Evolutionary conservation across 1,140 invertebrate species (phyloP), one percentile per base, ranked within the genome.

Genomic region (Plodia interpunctella): DNA sequence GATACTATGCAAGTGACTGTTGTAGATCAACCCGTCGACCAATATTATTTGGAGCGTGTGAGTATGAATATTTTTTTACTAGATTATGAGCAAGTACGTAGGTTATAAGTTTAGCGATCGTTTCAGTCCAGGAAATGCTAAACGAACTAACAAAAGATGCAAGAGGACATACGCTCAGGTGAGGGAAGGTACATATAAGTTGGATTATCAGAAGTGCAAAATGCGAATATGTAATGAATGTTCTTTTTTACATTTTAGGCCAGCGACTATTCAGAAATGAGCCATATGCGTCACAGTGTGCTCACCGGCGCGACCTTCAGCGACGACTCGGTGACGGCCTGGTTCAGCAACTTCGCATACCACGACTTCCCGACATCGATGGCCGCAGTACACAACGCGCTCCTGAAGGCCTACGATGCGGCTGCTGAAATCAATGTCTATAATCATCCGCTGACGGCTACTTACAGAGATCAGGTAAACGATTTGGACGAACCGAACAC

Each of bases 281-380:
- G 68, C 0, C 9, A 25, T 5, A 54, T 81, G 0, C 74, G 83
- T 11, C 73, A 78, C 44, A 67, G 64, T 10, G 21, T 88, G n/a
- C 50, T 89, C 17, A 76, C 79, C 5, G 87, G 87, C 0, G 83
- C 83, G 0, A 82, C 83, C 2, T 77, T 88, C 20, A 53, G 61
- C 13, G 79, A 88, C 18, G 56, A 68, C n/a, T 57, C 66, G 0
- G 85, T 74, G 0, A 80, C 72, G 0, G 80, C 81, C 0, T 88
- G 85, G 85, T 89, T 87, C 70, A 89, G 85, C 55, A 87, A 87
- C 56, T 88, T 88, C 55, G 83, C 74, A 0, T 87, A 81, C 65
- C 87, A 89, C 61, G 85, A 87, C 52, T 74, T 88, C 0, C 80
- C 83, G 0, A 80, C 70, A 0, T 84, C 85, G 3, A 63, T 88